phyloP scores from a whole-genome alignment of 1,140 invertebrate genomes.

The Drosophila ironensis region DNA sequence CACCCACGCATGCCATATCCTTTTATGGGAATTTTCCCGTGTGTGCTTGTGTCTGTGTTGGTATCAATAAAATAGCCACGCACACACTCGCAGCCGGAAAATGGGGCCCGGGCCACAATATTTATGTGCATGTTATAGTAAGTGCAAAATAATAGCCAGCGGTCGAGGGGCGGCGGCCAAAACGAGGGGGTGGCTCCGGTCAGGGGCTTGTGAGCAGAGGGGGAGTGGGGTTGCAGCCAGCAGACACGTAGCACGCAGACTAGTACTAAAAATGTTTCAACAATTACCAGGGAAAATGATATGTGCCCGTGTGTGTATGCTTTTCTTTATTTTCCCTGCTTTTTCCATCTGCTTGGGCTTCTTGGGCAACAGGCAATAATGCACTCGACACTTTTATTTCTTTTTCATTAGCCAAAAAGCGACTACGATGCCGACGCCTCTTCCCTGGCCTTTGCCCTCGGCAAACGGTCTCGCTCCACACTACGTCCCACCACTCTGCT shows the following conservation, averaged over 20 bases:
- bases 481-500: slow-evolving; percentile 4
- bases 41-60: slow-evolving; percentile 49
- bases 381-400: slow-evolving; percentile 82
- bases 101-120: slow-evolving; percentile 58
- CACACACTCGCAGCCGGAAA: slow-evolving; percentile 5
- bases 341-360: too few species aligned
- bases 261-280: slow-evolving; percentile 68
- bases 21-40: slow-evolving; percentile 43
- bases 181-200: background rate
- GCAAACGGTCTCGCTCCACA: too few species aligned
- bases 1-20: slow-evolving; percentile 28
- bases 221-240: background rate
- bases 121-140: slow-evolving; percentile 81
- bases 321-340: too few species aligned
- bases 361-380: slow-evolving; percentile 63
- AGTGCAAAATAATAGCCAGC: slow-evolving; percentile 81
- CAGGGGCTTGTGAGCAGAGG: background rate
- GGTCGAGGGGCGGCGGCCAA: background rate
- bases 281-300: slow-evolving; percentile 72
- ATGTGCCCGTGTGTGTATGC: slow-evolving; percentile 18
- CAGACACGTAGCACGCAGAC: slow-evolving; percentile 52
- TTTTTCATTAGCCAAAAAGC: slow-evolving; percentile 81
- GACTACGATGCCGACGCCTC: slow-evolving; percentile 5
- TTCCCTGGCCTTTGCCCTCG: background rate
- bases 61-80: slow-evolving; percentile 81